Evolutionary conservation across 1,140 invertebrate genomes (phyloP).

Genomic region (Proctacanthus coquilletti): DNA sequence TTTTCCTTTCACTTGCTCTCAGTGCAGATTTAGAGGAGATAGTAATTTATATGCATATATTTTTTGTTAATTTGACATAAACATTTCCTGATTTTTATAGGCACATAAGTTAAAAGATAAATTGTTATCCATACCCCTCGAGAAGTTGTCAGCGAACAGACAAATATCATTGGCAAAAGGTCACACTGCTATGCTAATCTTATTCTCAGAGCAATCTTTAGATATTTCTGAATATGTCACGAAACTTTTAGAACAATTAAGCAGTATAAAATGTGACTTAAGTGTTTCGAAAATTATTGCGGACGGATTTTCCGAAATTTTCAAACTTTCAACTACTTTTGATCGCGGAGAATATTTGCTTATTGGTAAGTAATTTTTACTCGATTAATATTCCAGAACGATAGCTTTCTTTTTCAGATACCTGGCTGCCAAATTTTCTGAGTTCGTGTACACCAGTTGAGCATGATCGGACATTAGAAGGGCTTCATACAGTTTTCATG

Average conservation of each 20-base stretch:
- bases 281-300: constrained; percentile 15
- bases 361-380: constrained; percentile 8
- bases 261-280: constrained; percentile 15
- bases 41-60: neutral
- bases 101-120: constrained; percentile 17
- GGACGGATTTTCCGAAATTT: constrained; percentile 12
- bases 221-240: constrained; percentile 16
- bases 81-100: neutral
- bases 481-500: constrained; percentile 16
- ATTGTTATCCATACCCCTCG: constrained; percentile 17
- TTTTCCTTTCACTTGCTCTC: constrained; percentile 20
- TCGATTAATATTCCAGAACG: neutral
- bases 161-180: constrained; percentile 20
- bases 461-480: constrained; percentile 21
- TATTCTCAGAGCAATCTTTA: constrained; percentile 15
- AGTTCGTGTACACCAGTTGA: constrained; percentile 17
- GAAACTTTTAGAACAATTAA: constrained; percentile 19
- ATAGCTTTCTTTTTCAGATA: constrained; percentile 4
- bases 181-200: constrained; percentile 20
- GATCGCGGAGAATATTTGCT: constrained; percentile 20
- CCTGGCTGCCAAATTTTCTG: constrained; percentile 22
- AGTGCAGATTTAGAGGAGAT: constrained; percentile 14
- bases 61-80: neutral
- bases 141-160: constrained; percentile 16
- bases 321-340: constrained; percentile 18